A percentile compares a stretch with the other conserved stretches of the same genome.
phyloP scores from a whole-genome alignment of 2,888 invertebrate species.

The Chelonus formosanus region DNA sequence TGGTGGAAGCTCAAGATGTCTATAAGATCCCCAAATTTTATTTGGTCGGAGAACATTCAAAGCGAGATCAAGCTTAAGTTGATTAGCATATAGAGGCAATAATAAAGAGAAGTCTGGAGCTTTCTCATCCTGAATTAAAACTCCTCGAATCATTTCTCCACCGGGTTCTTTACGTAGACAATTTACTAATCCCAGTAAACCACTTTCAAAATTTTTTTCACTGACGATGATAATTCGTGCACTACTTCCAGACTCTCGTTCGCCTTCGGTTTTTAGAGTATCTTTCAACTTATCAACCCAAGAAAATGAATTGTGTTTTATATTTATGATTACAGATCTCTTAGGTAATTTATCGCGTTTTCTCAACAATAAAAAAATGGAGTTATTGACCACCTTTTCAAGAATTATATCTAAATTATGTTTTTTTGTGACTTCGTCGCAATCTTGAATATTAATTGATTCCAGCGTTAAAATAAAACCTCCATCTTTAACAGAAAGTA shows the following conservation, averaged over 20 bases:
- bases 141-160: slow-evolving; percentile 68
- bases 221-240: slow-evolving; percentile 69
- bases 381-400: slow-evolving; percentile 47
- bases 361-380: slow-evolving; percentile 46
- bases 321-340: slow-evolving; percentile 46
- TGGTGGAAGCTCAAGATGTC: slow-evolving; percentile 77
- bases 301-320: slow-evolving; percentile 55
- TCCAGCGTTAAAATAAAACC: slow-evolving; percentile 56
- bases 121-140: slow-evolving; percentile 70
- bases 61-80: slow-evolving; percentile 77
- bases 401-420: slow-evolving; percentile 46
- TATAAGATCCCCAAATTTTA: slow-evolving; percentile 81
- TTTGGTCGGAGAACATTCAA: slow-evolving; percentile 73
- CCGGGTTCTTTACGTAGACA: slow-evolving; percentile 85
- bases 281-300: slow-evolving; percentile 62
- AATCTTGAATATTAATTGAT: slow-evolving; percentile 25
- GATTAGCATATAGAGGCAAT: slow-evolving; percentile 73
- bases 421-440: slow-evolving; percentile 25
- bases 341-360: slow-evolving; percentile 48
- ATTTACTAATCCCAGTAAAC: slow-evolving; percentile 88
- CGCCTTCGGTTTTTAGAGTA: slow-evolving; percentile 51
- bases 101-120: slow-evolving; percentile 75
- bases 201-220: slow-evolving; percentile 60
- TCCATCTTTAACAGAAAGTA: slow-evolving; percentile 37
- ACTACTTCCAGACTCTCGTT: slow-evolving; percentile 66